A percentile compares a stretch with the other conserved stretches of the same genome.
phyloP scores from a whole-genome alignment of 1,140 invertebrate species.

The Maniola jurtina region DNA sequence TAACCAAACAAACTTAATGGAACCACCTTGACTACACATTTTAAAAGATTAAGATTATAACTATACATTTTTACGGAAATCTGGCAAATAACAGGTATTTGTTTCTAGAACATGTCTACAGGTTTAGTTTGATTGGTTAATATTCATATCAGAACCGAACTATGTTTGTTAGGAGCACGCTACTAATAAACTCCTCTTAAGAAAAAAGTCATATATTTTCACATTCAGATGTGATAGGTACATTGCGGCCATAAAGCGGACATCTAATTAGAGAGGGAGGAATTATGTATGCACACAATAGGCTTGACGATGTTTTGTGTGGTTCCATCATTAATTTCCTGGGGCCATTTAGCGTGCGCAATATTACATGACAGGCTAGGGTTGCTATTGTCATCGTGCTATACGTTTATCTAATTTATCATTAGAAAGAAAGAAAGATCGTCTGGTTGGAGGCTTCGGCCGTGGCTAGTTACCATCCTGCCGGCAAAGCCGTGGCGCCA shows the following conservation, averaged over 20 bases:
- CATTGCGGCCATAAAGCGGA: constrained; percentile 7
- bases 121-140: no score
- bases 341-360: constrained; percentile 22
- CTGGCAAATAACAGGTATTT: no score
- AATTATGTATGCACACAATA: constrained; percentile 24
- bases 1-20: no score
- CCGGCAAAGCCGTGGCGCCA: no score
- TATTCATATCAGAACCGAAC: no score
- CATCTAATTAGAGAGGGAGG: constrained; percentile 19
- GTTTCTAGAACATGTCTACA: not conserved
- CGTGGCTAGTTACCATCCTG: no score
- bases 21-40: no score
- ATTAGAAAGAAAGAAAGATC: no score
- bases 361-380: constrained; percentile 32
- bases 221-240: constrained; percentile 5
- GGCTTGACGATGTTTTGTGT: constrained; percentile 21
- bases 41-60: no score
- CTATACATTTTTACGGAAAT: no score
- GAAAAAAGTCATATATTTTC: constrained; percentile 1
- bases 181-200: not conserved
- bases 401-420: constrained; percentile 9
- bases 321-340: constrained; percentile 32
- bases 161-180: no score
- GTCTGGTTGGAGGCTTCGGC: no score
- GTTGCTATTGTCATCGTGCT: constrained; percentile 23